These are phyloP conservation scores for Dicyrtoma fusca DNA, from an alignment of 2,888 invertebrate genomes.

Conservation along the genomic window DNA sequence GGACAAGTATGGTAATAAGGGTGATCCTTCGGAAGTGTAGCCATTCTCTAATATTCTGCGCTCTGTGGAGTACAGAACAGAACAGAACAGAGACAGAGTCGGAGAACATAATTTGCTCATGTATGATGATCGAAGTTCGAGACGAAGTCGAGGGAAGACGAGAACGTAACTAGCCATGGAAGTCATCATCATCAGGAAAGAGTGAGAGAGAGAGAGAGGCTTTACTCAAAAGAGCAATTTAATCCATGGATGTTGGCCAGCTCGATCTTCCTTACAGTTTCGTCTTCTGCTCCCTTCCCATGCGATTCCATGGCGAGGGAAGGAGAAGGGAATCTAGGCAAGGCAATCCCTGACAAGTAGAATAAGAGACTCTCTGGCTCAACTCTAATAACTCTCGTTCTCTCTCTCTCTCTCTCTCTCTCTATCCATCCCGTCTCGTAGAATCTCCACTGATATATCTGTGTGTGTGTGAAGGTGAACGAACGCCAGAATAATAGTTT, in stretches of 20 bases:
- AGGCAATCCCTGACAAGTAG: no score
- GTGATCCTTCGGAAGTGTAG: constrained; percentile 23
- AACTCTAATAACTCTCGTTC: no score
- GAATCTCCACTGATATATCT: not conserved
- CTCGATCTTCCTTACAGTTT: not conserved
- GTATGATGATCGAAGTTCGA: constrained; percentile 7
- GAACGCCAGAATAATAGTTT: constrained; percentile 20
- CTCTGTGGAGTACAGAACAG: not conserved
- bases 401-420: constrained; percentile 12
- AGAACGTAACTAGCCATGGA: constrained; percentile 34
- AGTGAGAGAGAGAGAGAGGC: constrained; percentile 10
- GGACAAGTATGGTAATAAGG: constrained; percentile 32
- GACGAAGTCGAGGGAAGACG: not conserved
- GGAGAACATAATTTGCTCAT: constrained; percentile 13
- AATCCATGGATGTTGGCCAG: constrained; percentile 27
- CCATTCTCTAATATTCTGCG: not conserved
- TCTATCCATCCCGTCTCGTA: not conserved
- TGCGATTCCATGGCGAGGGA: not conserved
- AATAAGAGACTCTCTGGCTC: no score
- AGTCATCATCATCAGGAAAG: constrained; percentile 20
- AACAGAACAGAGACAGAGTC: constrained; percentile 3
- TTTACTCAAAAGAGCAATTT: constrained; percentile 34
- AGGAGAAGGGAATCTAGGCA: no score
- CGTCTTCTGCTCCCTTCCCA: no score
- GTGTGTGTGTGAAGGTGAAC: constrained; percentile 19